Conservation (phyloP, 2,888 invertebrate species). For the Ectemnius cavifrons region DNA sequence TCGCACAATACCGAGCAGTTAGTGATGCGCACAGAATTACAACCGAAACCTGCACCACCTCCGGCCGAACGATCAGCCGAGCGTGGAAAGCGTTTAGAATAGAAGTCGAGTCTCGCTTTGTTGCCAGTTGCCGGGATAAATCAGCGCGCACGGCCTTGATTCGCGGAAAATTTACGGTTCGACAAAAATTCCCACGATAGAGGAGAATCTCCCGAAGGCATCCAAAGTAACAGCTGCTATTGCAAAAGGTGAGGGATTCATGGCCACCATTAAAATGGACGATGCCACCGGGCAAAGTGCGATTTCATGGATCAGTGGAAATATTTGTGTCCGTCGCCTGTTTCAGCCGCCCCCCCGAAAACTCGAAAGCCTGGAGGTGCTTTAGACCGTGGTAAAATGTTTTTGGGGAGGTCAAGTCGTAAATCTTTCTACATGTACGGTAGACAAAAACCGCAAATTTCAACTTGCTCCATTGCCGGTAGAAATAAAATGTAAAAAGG, state of each 20-base stretch:
- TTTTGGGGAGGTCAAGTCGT: conserved; percentile 23
- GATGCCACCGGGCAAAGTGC: conserved; percentile 18
- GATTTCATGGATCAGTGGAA: conserved; percentile 40
- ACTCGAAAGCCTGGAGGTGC: background rate
- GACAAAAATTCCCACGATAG: conserved; percentile 48
- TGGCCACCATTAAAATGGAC: conserved; percentile 26
- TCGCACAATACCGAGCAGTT: background rate
- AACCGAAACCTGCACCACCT: conserved; percentile 29
- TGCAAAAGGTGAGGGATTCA: conserved; percentile 19
- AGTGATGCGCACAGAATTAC: conserved; percentile 40
- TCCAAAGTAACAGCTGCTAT: background rate
- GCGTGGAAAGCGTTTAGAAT: conserved; percentile 30
- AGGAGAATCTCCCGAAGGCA: background rate
- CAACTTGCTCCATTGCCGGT: too few species aligned
- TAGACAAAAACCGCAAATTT: background rate
- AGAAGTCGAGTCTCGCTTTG: conserved; percentile 33
- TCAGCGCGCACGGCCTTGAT: conserved; percentile 39
- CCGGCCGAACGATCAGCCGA: conserved; percentile 34
- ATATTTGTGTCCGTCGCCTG: conserved; percentile 25
- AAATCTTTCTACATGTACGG: conserved; percentile 10
- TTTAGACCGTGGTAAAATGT: conserved; percentile 24
- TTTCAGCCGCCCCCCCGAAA: conserved; percentile 2
- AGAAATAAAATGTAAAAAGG: too few species aligned
- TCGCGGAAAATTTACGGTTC: conserved; percentile 54
- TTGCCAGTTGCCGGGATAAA: conserved; percentile 49